A percentile compares a stretch with the other conserved stretches of the same genome.
These are phyloP conservation scores for Caenorhabditis doughertyi DNA, from an alignment of 2,888 invertebrate genomes.

Conservation along the genomic window DNA sequence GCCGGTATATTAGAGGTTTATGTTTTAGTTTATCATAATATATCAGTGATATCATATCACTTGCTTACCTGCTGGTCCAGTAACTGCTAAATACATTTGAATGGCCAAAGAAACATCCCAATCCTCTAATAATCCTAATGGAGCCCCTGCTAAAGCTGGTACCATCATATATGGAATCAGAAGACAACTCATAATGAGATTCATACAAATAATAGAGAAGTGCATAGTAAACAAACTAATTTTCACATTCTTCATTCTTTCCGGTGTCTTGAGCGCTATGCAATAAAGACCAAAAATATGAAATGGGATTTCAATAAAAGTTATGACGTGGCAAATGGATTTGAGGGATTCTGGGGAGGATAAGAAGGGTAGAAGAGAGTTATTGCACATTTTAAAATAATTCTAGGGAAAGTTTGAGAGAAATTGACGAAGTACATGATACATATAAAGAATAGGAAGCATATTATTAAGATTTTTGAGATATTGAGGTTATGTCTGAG, in stretches of 20 bases:
- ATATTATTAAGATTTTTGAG: no score
- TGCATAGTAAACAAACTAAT: constrained; percentile 18
- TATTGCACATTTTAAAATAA: no score
- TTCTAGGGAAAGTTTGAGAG: no score
- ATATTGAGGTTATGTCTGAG: no score
- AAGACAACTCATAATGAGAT: constrained; percentile 3
- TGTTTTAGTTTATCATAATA: no score
- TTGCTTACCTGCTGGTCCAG: constrained; percentile 3
- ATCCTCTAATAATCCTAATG: constrained; percentile 7
- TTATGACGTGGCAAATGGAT: constrained; percentile 25
- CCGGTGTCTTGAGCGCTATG: constrained; percentile 1
- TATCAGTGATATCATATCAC: no score
- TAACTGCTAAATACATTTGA: constrained; percentile 20
- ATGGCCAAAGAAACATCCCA: background rate
- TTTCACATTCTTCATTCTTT: constrained; percentile 23
- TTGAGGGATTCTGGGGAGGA: constrained; percentile 11
- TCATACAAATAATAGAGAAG: constrained; percentile 6
- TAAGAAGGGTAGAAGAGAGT: background rate
- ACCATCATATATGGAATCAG: constrained; percentile 17
- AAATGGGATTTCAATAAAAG: constrained; percentile 6
- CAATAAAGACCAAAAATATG: constrained; percentile 14
- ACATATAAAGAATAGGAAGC: no score
- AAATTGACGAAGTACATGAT: no score
- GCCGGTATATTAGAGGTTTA: no score
- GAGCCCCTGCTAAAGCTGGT: background rate